These are phyloP conservation scores for Acleris sparsana DNA, from an alignment of 2,888 invertebrate species.

Conservation along the genomic window DNA sequence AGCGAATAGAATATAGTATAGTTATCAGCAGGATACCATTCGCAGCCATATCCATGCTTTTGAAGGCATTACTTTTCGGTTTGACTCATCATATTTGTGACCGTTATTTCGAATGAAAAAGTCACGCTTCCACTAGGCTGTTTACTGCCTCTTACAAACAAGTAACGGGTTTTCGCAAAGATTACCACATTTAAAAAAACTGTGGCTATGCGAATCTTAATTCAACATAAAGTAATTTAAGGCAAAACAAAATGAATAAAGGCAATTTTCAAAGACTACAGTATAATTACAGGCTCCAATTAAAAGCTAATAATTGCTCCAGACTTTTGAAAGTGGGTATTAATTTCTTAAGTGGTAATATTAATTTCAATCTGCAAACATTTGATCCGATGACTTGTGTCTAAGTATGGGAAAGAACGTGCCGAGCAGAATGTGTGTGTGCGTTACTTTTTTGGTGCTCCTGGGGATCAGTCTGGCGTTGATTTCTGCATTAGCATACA, in stretches of 20 bases:
- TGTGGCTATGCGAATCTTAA: too few relatives aligned
- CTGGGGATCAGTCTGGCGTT: conserved; percentile 66
- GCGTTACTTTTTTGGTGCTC: conserved; percentile 59
- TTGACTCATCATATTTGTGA: too few relatives aligned
- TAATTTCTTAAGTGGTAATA: conserved; percentile 31
- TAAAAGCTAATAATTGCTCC: conserved; percentile 19
- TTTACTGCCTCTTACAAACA: too few relatives aligned
- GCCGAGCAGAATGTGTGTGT: conserved; percentile 66
- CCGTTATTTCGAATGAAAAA: too few relatives aligned
- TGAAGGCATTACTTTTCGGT: too few relatives aligned
- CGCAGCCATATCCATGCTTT: too few relatives aligned
- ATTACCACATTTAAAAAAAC: too few relatives aligned
- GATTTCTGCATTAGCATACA: conserved; percentile 56
- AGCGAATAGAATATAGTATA: too few relatives aligned
- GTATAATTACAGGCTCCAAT: conserved; percentile 16
- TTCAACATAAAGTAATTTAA: too few relatives aligned
- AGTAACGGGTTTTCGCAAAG: too few relatives aligned
- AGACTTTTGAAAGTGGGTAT: conserved; percentile 15
- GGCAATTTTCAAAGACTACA: conserved; percentile 14
- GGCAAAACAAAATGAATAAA: conserved; percentile 8
- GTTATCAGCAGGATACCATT: too few relatives aligned
- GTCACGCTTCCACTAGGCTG: too few relatives aligned
- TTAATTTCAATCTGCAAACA: conserved; percentile 18
- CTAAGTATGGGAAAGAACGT: conserved; percentile 72
- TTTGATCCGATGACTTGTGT: not conserved